Conservation (phyloP, 2,888 invertebrate genomes). For the Dexiosoma caninum region DNA sequence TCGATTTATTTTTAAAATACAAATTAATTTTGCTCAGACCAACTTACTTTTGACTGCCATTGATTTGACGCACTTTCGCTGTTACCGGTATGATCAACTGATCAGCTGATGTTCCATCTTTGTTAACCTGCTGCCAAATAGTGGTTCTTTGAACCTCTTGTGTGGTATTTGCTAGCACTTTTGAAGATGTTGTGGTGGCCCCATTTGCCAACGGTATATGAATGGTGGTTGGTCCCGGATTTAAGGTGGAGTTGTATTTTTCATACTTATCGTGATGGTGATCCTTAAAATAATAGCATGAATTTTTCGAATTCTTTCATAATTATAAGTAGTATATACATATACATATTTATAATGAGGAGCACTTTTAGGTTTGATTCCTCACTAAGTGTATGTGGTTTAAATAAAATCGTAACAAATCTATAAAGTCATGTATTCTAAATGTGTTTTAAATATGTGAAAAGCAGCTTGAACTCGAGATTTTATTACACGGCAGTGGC, state of each 20-base stretch:
- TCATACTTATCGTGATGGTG: slow-evolving; percentile 68
- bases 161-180: slow-evolving; percentile 89
- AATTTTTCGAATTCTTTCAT: slow-evolving; percentile 54
- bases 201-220: slow-evolving; percentile 90
- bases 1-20: not conserved
- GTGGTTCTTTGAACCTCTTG: slow-evolving; percentile 96
- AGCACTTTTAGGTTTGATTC: not conserved
- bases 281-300: slow-evolving; percentile 72
- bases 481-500: too few relatives aligned
- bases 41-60: slow-evolving; percentile 77
- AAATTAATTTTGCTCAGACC: not conserved
- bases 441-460: too few relatives aligned
- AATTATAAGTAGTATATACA: too few relatives aligned
- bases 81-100: slow-evolving; percentile 75
- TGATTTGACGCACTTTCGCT: slow-evolving; percentile 76
- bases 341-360: too few relatives aligned
- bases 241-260: slow-evolving; percentile 65
- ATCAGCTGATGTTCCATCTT: slow-evolving; percentile 77
- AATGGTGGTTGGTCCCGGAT: slow-evolving; percentile 71
- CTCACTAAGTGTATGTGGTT: not conserved
- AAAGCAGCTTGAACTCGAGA: too few relatives aligned
- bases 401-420: too few relatives aligned
- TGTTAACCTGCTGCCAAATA: slow-evolving; percentile 95
- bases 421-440: too few relatives aligned
- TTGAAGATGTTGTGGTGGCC: slow-evolving; percentile 32